Evolutionary conservation across 2,888 invertebrate genomes (phyloP).

Genomic region (Lamellibrachia columna): DNA sequence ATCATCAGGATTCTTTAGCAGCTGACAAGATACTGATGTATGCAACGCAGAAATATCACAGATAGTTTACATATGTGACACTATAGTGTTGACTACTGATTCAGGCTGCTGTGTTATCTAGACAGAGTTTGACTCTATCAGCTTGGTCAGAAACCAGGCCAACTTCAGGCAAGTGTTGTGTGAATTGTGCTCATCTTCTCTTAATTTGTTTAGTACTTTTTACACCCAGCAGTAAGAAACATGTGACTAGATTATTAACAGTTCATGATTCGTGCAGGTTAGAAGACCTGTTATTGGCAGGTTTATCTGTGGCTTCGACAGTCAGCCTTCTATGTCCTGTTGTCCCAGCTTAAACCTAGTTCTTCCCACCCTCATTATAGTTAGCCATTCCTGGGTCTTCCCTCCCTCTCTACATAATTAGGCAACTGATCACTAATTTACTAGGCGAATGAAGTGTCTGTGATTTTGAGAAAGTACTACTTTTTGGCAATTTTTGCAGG

Average conservation of each 20-base stretch:
- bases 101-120: background rate
- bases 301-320: background rate
- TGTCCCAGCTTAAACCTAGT: too few relatives aligned
- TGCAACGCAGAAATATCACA: background rate
- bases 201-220: background rate
- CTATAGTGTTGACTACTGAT: background rate
- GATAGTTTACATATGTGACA: background rate
- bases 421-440: too few relatives aligned
- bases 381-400: too few relatives aligned
- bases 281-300: background rate
- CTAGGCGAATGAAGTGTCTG: too few relatives aligned
- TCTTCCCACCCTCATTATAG: too few relatives aligned
- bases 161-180: background rate
- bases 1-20: background rate
- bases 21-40: background rate
- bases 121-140: background rate
- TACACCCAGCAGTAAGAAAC: background rate
- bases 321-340: too few relatives aligned
- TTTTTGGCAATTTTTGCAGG: too few relatives aligned
- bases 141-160: background rate
- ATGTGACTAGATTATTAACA: background rate
- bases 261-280: background rate
- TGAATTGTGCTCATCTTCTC: background rate
- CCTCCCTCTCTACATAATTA: too few relatives aligned
- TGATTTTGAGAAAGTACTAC: too few relatives aligned